Percentiles rank a stretch among this genome's conserved stretches.
These are phyloP conservation scores for Apodemus agrarius DNA, from an alignment of 2,797 vertebrate species.

Conservation along the genomic window DNA sequence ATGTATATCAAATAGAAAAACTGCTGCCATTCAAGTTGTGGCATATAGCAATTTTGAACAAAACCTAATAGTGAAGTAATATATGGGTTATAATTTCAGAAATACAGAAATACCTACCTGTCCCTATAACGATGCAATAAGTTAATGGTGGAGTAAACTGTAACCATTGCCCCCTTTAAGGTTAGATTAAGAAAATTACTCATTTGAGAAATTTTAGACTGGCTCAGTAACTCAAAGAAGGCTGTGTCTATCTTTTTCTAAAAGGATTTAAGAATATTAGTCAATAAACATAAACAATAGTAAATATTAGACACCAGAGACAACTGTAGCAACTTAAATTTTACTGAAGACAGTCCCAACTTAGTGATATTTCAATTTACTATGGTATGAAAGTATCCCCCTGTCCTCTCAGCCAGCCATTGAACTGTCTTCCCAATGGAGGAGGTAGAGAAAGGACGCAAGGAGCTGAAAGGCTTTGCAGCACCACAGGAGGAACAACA, in stretches of 20 bases:
- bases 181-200: not conserved
- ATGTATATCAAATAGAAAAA: not conserved
- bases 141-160: not conserved
- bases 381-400: not conserved
- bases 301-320: not conserved
- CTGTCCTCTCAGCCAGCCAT: too few relatives aligned
- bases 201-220: conserved; percentile 32
- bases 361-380: not conserved
- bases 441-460: too few relatives aligned
- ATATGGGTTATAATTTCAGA: not conserved
- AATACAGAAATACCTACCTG: not conserved
- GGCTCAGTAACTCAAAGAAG: not conserved
- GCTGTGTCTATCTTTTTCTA: not conserved
- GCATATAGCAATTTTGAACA: not conserved
- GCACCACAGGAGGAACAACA: too few relatives aligned
- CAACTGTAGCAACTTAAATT: conserved; percentile 20
- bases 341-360: not conserved
- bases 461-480: too few relatives aligned
- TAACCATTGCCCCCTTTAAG: not conserved
- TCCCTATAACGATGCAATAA: not conserved
- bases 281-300: conserved; percentile 26
- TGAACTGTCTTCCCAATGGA: too few relatives aligned
- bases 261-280: not conserved
- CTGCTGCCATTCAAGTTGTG: not conserved
- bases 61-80: not conserved